A percentile compares a stretch with the other conserved stretches of the same genome.
These are phyloP conservation scores for Cancer borealis DNA, from an alignment of 2,888 invertebrate species.

Conservation along the genomic window DNA sequence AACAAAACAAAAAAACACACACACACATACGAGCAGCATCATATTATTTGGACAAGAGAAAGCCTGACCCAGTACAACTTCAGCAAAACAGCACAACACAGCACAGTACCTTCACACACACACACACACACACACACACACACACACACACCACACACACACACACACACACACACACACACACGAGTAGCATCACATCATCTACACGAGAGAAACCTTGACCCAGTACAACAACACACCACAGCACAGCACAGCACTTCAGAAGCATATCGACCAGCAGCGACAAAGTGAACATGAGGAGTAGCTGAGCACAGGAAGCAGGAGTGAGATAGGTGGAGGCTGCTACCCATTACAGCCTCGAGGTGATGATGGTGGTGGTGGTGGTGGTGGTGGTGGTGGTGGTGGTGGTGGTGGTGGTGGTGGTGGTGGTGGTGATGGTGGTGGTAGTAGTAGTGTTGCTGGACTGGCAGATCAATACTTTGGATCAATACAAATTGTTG, in stretches of 20 bases:
- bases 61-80: too few relatives aligned
- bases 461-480: constrained; percentile 43
- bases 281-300: neutral
- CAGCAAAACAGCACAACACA: too few relatives aligned
- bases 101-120: too few relatives aligned
- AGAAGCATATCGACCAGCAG: neutral
- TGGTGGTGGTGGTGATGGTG: neutral
- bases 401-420: neutral
- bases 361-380: neutral
- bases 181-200: neutral
- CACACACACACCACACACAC: constrained; percentile 46
- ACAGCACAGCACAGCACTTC: neutral
- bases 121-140: neutral
- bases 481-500: constrained; percentile 64
- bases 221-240: neutral
- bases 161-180: constrained; percentile 49
- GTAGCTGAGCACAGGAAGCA: neutral
- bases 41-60: too few relatives aligned
- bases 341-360: neutral
- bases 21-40: neutral
- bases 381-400: neutral
- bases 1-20: neutral
- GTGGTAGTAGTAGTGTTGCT: constrained; percentile 3
- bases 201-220: too few relatives aligned
- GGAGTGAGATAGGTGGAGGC: neutral